Evolutionary conservation across 2,888 invertebrate species (phyloP).

Genomic region (Deroplatys truncata): DNA sequence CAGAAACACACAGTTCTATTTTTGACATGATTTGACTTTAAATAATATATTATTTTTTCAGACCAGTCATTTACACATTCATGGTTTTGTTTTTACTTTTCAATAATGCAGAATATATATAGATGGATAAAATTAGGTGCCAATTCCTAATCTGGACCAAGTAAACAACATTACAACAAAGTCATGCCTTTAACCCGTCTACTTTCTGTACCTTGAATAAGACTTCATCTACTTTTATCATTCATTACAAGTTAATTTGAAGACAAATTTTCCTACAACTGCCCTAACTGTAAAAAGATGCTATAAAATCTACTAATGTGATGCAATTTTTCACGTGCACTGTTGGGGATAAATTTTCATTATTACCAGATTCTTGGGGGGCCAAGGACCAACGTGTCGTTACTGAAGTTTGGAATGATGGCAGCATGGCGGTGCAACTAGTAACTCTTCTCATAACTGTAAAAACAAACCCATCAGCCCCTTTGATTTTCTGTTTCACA

Average conservation of each 20-base stretch:
- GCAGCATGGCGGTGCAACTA: not conserved
- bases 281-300: not conserved
- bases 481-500: not conserved
- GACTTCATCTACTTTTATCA: not conserved
- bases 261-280: not conserved
- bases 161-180: not conserved
- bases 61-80: not conserved
- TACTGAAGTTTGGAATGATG: not conserved
- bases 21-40: no score
- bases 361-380: not conserved
- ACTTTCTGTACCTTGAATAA: not conserved
- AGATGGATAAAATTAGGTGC: not conserved
- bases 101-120: not conserved
- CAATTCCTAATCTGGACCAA: not conserved
- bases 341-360: not conserved
- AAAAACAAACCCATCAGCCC: not conserved
- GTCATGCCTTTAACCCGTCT: not conserved
- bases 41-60: not conserved
- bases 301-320: not conserved
- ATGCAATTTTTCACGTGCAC: not conserved
- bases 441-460: not conserved
- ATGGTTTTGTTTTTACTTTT: not conserved
- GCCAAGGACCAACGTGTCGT: not conserved
- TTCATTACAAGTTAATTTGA: not conserved
- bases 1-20: no score